Evolutionary conservation across 2,113 vertebrate genomes (phyloP).

Genomic region (Archocentrus centrarchus): DNA sequence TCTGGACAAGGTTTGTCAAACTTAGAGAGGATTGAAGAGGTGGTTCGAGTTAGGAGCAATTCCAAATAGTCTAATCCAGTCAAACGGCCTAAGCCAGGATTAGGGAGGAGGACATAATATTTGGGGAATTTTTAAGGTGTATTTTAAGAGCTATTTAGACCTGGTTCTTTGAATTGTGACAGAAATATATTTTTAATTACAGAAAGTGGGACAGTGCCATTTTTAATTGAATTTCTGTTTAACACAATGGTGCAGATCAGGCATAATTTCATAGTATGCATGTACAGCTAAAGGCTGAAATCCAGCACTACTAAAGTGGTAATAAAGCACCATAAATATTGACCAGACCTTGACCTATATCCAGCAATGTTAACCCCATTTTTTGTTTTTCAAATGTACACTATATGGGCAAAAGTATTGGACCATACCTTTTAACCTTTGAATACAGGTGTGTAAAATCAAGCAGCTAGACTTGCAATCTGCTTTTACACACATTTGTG

Average conservation of each 20-base stretch:
- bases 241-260: not conserved
- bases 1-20: conserved; percentile 58
- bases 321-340: not conserved
- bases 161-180: not conserved
- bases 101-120: not conserved
- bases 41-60: not conserved
- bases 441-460: too few species aligned
- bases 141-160: not conserved
- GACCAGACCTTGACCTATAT: not conserved
- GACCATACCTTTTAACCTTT: too few species aligned
- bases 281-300: not conserved
- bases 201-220: not conserved
- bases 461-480: too few species aligned
- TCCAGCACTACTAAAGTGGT: not conserved
- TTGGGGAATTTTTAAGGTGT: not conserved
- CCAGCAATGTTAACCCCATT: not conserved
- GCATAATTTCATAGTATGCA: not conserved
- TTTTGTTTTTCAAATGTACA: not conserved
- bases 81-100: not conserved
- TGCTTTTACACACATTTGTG: too few species aligned
- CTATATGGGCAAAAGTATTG: too few species aligned
- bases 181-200: too few species aligned
- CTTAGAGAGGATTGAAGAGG: not conserved
- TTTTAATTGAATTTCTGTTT: not conserved
- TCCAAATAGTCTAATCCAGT: not conserved